A percentile compares a stretch with the other conserved stretches of the same genome.
These are phyloP conservation scores for Pantala flavescens DNA, from an alignment of 1,140 invertebrate species.

Conservation along the genomic window DNA sequence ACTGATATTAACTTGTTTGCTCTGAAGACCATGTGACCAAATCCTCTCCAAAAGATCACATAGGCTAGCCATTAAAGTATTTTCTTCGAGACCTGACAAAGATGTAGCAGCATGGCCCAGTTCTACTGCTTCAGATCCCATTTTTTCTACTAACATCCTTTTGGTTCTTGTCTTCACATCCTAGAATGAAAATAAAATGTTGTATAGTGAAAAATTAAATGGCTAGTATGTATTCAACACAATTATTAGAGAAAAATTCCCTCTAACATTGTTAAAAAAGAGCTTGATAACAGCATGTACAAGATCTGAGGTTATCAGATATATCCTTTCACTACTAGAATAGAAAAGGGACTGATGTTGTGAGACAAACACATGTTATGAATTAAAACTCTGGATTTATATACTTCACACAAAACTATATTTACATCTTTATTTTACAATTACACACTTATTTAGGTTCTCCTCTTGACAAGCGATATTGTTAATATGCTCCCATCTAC, in stretches of 20 bases:
- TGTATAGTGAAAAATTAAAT: slow-evolving; percentile 20
- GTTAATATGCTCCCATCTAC: too few relatives aligned
- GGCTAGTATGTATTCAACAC: background rate
- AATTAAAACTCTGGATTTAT: too few relatives aligned
- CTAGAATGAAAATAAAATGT: slow-evolving; percentile 35
- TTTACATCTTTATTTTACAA: too few relatives aligned
- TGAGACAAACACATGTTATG: too few relatives aligned
- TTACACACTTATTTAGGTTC: too few relatives aligned
- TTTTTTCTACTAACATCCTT: slow-evolving; percentile 94
- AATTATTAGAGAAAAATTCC: background rate
- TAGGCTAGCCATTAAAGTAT: slow-evolving; percentile 90
- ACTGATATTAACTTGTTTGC: slow-evolving; percentile 57
- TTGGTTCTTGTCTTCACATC: slow-evolving; percentile 91
- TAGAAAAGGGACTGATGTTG: too few relatives aligned
- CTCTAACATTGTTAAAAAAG: background rate
- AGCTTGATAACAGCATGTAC: too few relatives aligned
- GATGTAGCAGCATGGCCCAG: slow-evolving; percentile 59
- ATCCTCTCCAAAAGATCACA: slow-evolving; percentile 96
- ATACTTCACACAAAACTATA: too few relatives aligned
- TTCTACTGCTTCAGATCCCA: slow-evolving; percentile 88
- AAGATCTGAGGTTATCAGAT: too few relatives aligned
- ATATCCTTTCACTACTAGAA: too few relatives aligned
- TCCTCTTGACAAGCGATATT: too few relatives aligned
- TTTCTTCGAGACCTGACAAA: slow-evolving; percentile 68
- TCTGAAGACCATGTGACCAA: slow-evolving; percentile 94